These are phyloP conservation scores for Brachyhypopomus occidentalis DNA, from an alignment of 2,113 vertebrate species.

Conservation along the genomic window DNA sequence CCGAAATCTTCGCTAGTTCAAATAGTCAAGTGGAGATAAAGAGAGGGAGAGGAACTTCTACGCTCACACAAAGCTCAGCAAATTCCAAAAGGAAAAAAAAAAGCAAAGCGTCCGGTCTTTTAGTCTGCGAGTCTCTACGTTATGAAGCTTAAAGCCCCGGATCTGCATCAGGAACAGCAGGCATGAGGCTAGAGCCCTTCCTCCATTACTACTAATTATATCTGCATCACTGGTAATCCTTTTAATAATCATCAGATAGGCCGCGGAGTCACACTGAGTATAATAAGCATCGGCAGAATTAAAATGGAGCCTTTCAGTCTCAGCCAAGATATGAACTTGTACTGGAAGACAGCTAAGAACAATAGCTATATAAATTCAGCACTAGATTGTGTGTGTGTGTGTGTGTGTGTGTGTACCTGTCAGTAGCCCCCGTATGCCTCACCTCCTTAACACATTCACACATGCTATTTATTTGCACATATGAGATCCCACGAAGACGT, in stretches of 20 bases:
- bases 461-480: slow-evolving; percentile 48
- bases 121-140: slow-evolving; percentile 62
- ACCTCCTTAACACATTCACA: slow-evolving; percentile 37
- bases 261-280: slow-evolving; percentile 49
- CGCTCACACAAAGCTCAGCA: slow-evolving; percentile 51
- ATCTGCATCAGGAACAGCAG: slow-evolving; percentile 73
- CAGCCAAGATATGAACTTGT: slow-evolving; percentile 17
- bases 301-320: slow-evolving; percentile 44
- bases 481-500: slow-evolving; percentile 41
- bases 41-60: slow-evolving; percentile 19
- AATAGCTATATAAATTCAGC: slow-evolving; percentile 26
- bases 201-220: slow-evolving; percentile 72
- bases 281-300: slow-evolving; percentile 41
- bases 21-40: slow-evolving; percentile 47
- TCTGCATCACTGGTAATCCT: slow-evolving; percentile 72
- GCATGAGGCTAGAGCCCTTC: slow-evolving; percentile 37
- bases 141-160: slow-evolving; percentile 71
- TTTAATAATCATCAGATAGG: slow-evolving; percentile 74
- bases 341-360: slow-evolving; percentile 3
- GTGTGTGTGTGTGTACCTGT: slow-evolving; percentile 33
- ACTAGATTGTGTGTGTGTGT: slow-evolving; percentile 8
- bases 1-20: slow-evolving; percentile 45
- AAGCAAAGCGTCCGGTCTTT: slow-evolving; percentile 49
- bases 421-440: slow-evolving; percentile 11
- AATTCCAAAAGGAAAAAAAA: slow-evolving; percentile 62